Evolutionary conservation across 2,888 invertebrate species (phyloP).

Genomic region (Tetropium fuscum): DNA sequence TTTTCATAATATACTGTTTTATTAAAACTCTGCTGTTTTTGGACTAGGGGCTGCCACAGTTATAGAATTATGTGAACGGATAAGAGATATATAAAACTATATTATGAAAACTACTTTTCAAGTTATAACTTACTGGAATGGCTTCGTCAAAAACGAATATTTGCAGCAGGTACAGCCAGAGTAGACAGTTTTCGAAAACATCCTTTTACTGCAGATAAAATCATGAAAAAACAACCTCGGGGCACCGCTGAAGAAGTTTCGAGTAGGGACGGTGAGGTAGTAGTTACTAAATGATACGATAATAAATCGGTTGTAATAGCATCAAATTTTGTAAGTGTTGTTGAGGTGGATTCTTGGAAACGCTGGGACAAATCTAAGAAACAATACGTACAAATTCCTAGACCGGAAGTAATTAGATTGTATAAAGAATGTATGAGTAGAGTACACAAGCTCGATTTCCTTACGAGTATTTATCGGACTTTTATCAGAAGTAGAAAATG

Average conservation of each 20-base stretch:
- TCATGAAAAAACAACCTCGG: slow-evolving; percentile 28
- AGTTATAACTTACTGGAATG: slow-evolving; percentile 32
- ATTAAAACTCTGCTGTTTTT: no score
- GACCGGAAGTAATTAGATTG: slow-evolving; percentile 43
- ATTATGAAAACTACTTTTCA: neutral
- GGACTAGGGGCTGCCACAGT: no score
- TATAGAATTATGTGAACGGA: no score
- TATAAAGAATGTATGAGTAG: slow-evolving; percentile 53
- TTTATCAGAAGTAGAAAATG: slow-evolving; percentile 41
- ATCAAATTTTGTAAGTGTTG: slow-evolving; percentile 25
- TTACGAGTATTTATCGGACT: slow-evolving; percentile 47
- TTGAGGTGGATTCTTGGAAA: slow-evolving; percentile 4
- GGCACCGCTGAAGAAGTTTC: slow-evolving; percentile 36
- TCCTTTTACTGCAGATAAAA: slow-evolving; percentile 36
- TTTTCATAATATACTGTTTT: no score
- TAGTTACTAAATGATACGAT: slow-evolving; percentile 39
- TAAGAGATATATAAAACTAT: neutral
- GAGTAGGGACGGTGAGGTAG: slow-evolving; percentile 34
- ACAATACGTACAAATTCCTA: slow-evolving; percentile 37
- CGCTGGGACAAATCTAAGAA: slow-evolving; percentile 30
- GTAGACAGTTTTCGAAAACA: slow-evolving; percentile 37
- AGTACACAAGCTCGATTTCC: slow-evolving; percentile 48
- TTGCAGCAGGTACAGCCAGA: slow-evolving; percentile 30
- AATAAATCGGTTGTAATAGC: slow-evolving; percentile 39
- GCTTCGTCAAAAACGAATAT: slow-evolving; percentile 3